Evolutionary conservation across 2,113 vertebrate species (phyloP).

Genomic region (Apaloderma vittatum): DNA sequence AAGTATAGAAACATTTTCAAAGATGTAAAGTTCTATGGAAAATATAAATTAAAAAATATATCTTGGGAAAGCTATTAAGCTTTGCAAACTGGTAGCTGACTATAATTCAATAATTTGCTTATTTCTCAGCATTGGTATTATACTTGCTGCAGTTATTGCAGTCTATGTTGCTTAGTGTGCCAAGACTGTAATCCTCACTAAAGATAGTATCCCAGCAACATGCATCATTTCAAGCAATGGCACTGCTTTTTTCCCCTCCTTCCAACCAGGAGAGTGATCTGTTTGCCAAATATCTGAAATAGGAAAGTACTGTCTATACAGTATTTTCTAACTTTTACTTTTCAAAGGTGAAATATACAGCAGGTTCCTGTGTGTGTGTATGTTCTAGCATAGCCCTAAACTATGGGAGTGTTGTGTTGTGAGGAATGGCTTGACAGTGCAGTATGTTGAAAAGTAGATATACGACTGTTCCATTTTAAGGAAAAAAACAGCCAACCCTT

Average conservation of each 20-base stretch:
- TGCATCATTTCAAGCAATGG: neutral
- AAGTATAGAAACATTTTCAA: neutral
- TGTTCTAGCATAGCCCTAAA: neutral
- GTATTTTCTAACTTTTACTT: neutral
- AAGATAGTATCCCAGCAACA: neutral
- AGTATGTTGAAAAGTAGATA: neutral
- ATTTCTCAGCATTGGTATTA: neutral
- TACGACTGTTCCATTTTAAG: neutral
- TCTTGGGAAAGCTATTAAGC: neutral
- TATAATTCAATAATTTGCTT: neutral
- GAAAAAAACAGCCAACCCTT: neutral
- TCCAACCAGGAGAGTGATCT: neutral
- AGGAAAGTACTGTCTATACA: neutral
- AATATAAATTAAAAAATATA: neutral
- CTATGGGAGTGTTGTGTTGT: neutral
- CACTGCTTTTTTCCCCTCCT: neutral
- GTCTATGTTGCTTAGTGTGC: neutral
- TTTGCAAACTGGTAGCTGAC: neutral
- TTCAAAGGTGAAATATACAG: neutral
- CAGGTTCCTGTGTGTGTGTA: fast-evolving
- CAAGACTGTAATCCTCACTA: neutral
- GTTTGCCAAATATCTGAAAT: neutral
- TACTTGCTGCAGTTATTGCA: neutral
- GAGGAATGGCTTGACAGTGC: neutral
- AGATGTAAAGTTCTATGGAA: neutral